Conservation (phyloP, 2,888 invertebrate species). For the Tachystola acroxantha region DNA sequence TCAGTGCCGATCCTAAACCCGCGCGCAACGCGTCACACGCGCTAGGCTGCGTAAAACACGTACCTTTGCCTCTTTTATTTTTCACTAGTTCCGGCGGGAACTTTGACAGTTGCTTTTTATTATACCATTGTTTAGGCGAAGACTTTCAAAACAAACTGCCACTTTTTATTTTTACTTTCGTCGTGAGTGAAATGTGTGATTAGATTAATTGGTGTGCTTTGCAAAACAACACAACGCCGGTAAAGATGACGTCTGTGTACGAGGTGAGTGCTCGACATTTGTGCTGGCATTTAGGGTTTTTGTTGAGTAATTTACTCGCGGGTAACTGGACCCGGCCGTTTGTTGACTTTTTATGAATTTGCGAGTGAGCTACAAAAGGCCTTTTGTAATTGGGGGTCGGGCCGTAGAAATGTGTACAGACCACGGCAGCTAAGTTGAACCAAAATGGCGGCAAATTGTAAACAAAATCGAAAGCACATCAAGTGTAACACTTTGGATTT, state of each 20-base stretch:
- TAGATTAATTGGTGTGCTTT: conserved; percentile 47
- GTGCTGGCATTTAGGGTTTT: conserved; percentile 61
- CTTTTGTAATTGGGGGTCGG: too few relatives aligned
- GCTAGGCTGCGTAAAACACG: conserved; percentile 43
- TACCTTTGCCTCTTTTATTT: conserved; percentile 42
- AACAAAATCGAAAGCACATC: too few relatives aligned
- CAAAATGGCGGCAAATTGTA: too few relatives aligned
- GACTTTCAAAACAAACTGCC: conserved; percentile 1
- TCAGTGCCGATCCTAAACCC: conserved; percentile 70
- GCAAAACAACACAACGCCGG: conserved; percentile 43
- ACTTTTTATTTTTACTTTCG: conserved; percentile 4
- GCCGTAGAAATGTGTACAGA: too few relatives aligned
- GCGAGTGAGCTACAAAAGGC: too few relatives aligned
- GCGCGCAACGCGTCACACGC: conserved; percentile 71
- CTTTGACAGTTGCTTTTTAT: conserved; percentile 45
- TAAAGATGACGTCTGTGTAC: conserved; percentile 67
- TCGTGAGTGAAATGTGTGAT: conserved; percentile 54
- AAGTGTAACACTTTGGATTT: too few relatives aligned
- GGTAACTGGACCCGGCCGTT: conserved; percentile 33
- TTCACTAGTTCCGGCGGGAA: conserved; percentile 48
- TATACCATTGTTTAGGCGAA: conserved; percentile 13
- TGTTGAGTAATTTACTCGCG: conserved; percentile 54
- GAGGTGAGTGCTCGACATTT: conserved; percentile 74
- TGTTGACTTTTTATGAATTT: too few relatives aligned
- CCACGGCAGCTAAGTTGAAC: too few relatives aligned